Evolutionary conservation across 2,113 vertebrate species (phyloP).

Genomic region (Campylorhamphus procurvoides): DNA sequence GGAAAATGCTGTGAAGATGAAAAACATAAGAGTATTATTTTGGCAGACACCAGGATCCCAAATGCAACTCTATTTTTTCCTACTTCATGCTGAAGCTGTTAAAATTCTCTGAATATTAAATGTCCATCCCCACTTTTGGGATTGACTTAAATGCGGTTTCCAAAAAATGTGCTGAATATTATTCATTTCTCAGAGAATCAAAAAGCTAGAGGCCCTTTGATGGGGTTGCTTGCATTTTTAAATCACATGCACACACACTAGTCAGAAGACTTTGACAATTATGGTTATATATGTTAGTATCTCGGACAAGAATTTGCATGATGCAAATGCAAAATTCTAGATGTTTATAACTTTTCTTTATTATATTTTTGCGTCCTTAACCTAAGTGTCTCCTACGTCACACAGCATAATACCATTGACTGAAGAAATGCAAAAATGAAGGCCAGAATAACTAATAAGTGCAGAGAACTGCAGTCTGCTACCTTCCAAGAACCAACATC

Average conservation of each 20-base stretch:
- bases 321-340: not conserved
- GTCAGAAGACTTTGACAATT: not conserved
- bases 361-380: not conserved
- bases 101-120: constrained; percentile 74
- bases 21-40: not conserved
- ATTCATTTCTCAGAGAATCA: constrained; percentile 63
- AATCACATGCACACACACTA: constrained; percentile 43
- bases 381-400: not conserved
- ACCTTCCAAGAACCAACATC: not conserved
- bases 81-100: constrained; percentile 63
- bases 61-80: not conserved
- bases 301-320: not conserved
- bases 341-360: not conserved
- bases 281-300: not conserved
- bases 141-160: constrained; percentile 67
- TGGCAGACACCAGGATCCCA: not conserved
- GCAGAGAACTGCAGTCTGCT: not conserved
- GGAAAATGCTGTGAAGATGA: not conserved
- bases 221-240: constrained; percentile 45
- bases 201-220: constrained; percentile 69
- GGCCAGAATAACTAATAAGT: not conserved
- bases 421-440: not conserved
- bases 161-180: constrained; percentile 77
- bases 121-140: constrained; percentile 65
- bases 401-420: not conserved